Evolutionary conservation across 2,113 vertebrate species (phyloP).

Genomic region (Bambusicola thoracicus): DNA sequence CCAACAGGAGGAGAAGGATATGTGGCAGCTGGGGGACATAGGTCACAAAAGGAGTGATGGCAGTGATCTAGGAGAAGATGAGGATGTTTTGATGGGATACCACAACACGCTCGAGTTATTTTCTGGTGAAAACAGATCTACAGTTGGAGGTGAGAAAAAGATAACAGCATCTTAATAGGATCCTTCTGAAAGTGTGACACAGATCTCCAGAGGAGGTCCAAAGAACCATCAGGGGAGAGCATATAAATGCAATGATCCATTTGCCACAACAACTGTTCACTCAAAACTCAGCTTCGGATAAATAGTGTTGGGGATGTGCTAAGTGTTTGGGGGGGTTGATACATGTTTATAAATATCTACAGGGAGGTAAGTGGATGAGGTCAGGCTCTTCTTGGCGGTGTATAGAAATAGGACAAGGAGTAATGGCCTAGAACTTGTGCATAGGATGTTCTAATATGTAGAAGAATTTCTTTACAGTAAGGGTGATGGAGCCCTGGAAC

Average conservation of each 20-base stretch:
- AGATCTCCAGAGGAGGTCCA: neutral
- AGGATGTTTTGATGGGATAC: neutral
- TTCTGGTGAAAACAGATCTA: neutral
- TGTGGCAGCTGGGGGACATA: too few species aligned
- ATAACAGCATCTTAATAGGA: neutral
- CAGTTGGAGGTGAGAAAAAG: neutral
- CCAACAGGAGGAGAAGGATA: neutral
- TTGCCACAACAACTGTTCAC: neutral
- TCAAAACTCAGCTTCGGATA: neutral
- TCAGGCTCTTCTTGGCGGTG: too few species aligned
- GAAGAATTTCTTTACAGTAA: too few species aligned
- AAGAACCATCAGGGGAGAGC: neutral
- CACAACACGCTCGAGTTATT: neutral
- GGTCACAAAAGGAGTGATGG: neutral
- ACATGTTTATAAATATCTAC: too few species aligned
- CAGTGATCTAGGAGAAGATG: neutral
- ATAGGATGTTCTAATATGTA: too few species aligned
- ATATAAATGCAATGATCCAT: accelerated
- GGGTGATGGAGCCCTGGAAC: too few species aligned
- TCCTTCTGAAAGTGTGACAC: neutral
- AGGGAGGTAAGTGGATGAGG: too few species aligned
- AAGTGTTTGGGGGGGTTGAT: too few species aligned
- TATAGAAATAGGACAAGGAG: too few species aligned
- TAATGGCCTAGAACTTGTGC: too few species aligned
- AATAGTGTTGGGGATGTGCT: neutral